Percentiles rank a stretch among this genome's conserved stretches.
phyloP scores from a whole-genome alignment of 2,888 invertebrate genomes.

The Microplitis manilae region DNA sequence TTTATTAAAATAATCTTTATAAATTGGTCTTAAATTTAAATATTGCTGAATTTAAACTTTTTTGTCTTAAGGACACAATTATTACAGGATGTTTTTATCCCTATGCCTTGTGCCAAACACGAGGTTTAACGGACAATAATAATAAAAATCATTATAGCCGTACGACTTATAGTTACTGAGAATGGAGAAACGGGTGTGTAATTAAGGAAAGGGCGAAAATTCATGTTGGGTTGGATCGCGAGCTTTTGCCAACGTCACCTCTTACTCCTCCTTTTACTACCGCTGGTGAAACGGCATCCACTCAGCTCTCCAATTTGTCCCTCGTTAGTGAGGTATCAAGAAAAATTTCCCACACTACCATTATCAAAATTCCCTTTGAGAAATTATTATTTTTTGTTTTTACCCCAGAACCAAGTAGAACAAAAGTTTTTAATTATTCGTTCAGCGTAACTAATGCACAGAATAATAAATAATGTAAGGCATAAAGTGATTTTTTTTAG shows the following conservation, averaged over 20 bases:
- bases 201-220: slow-evolving; percentile 47
- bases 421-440: background rate
- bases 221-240: slow-evolving; percentile 24
- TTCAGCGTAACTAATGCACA: background rate
- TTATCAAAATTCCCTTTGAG: background rate
- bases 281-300: slow-evolving; percentile 22
- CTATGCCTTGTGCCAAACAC: slow-evolving; percentile 18
- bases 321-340: slow-evolving; percentile 46
- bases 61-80: slow-evolving; percentile 11
- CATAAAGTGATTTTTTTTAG: too few relatives aligned
- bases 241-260: slow-evolving; percentile 21
- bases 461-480: background rate
- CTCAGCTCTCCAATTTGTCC: slow-evolving; percentile 48
- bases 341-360: slow-evolving; percentile 29
- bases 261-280: slow-evolving; percentile 22
- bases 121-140: slow-evolving; percentile 20
- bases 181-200: slow-evolving; percentile 41
- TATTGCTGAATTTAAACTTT: background rate
- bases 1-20: background rate
- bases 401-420: background rate
- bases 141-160: slow-evolving; percentile 41
- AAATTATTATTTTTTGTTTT: slow-evolving; percentile 8
- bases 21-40: background rate
- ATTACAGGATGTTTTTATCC: slow-evolving; percentile 20
- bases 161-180: slow-evolving; percentile 21